A percentile compares a stretch with the other conserved stretches of the same genome.
Evolutionary conservation across 1,140 invertebrate species (phyloP).

Genomic region (Dreissena rostriformis): DNA sequence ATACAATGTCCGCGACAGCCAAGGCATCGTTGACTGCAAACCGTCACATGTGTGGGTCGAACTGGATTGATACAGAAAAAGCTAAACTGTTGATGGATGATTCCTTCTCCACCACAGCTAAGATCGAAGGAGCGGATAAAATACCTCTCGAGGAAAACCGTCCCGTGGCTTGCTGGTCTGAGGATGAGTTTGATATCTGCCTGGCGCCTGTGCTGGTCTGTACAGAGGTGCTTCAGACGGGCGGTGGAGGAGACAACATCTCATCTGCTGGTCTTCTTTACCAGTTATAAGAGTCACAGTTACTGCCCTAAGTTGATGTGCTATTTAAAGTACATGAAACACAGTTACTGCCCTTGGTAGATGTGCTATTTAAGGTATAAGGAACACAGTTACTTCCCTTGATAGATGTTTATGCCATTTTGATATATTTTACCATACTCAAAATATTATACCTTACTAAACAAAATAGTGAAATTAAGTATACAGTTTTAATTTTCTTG

Average conservation of each 20-base stretch:
- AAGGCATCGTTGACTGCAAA: constrained; percentile 93
- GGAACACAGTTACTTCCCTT: no score
- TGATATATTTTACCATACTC: no score
- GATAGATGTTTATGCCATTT: no score
- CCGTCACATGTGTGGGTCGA: constrained; percentile 91
- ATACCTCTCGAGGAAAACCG: constrained; percentile 71
- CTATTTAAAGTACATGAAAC: no score
- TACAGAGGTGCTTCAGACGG: constrained; percentile 90
- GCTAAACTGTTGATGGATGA: constrained; percentile 91
- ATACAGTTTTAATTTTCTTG: no score
- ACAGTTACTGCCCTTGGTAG: no score
- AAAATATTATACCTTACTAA: no score
- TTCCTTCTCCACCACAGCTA: constrained; percentile 88
- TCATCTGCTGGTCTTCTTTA: constrained; percentile 91
- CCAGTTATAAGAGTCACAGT: constrained; percentile 83
- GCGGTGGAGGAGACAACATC: constrained; percentile 94
- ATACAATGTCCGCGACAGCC: constrained; percentile 90
- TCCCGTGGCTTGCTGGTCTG: constrained; percentile 93
- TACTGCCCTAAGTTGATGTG: not conserved
- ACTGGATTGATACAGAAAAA: constrained; percentile 87
- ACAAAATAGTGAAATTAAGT: no score
- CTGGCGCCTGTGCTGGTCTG: constrained; percentile 93
- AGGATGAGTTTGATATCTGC: constrained; percentile 88
- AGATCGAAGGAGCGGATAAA: constrained; percentile 57
- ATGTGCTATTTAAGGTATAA: no score